phyloP scores from a whole-genome alignment of 2,888 invertebrate species.

The Heliconius erato region DNA sequence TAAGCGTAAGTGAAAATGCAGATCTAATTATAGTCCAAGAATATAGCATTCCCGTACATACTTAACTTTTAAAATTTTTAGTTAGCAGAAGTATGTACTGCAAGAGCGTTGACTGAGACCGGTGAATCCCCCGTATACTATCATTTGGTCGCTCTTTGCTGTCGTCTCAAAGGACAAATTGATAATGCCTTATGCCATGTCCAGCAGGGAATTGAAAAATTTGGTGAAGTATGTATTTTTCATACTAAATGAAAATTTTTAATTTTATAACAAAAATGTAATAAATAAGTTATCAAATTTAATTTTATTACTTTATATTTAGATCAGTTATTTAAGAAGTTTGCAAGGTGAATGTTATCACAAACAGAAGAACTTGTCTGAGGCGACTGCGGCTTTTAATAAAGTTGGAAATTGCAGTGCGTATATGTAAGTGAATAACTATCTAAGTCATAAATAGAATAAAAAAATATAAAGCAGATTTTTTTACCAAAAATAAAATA shows the following conservation, averaged over 20 bases:
- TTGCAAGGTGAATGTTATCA: conserved; percentile 75
- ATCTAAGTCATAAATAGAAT: neutral
- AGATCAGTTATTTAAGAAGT: conserved; percentile 70
- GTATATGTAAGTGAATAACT: conserved; percentile 61
- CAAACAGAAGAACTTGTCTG: conserved; percentile 59
- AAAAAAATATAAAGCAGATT: neutral
- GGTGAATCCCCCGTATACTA: conserved; percentile 69
- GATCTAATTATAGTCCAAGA: too few relatives aligned
- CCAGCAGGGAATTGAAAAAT: conserved; percentile 63
- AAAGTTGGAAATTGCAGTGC: conserved; percentile 62
- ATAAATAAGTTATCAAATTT: neutral
- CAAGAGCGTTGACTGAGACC: conserved; percentile 61
- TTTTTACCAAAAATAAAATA: neutral
- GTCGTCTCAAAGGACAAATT: conserved; percentile 67
- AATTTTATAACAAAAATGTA: neutral
- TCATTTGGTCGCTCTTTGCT: conserved; percentile 72
- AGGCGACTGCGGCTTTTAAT: conserved; percentile 62
- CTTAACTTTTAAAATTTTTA: conserved; percentile 15
- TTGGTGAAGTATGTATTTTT: conserved; percentile 66
- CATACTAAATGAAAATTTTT: neutral
- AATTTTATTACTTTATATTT: conserved; percentile 23
- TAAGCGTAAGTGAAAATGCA: too few relatives aligned
- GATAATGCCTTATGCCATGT: conserved; percentile 71
- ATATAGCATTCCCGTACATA: neutral
- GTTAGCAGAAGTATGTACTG: conserved; percentile 74